These are phyloP conservation scores for Cheilosia vernalis DNA, from an alignment of 2,888 invertebrate species.

Conservation along the genomic window DNA sequence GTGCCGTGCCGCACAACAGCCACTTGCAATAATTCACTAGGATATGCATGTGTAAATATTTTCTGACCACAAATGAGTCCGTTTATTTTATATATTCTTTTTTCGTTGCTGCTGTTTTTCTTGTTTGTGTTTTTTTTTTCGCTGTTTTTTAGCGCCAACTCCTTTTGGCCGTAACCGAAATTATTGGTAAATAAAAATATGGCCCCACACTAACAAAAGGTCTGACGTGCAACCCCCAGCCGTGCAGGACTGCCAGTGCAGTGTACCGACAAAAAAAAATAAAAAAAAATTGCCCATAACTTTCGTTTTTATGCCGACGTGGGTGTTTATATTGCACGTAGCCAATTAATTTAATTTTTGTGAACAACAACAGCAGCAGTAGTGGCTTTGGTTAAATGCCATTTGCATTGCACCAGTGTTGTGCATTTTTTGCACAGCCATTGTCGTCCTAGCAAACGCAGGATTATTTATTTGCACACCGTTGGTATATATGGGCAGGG, in stretches of 20 bases:
- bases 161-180: slow-evolving; percentile 62
- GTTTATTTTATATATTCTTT: slow-evolving; percentile 35
- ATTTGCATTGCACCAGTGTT: slow-evolving; percentile 73
- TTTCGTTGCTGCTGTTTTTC: slow-evolving; percentile 4
- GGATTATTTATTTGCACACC: slow-evolving; percentile 64
- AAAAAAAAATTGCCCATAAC: slow-evolving; percentile 52
- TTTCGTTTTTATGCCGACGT: slow-evolving; percentile 75
- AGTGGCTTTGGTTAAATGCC: slow-evolving; percentile 74
- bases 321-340: slow-evolving; percentile 75
- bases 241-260: slow-evolving; percentile 3
- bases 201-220: slow-evolving; percentile 40
- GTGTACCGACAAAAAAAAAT: slow-evolving; percentile 3
- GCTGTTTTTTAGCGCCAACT: slow-evolving; percentile 43
- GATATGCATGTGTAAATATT: slow-evolving; percentile 75
- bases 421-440: slow-evolving; percentile 26
- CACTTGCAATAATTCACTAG: slow-evolving; percentile 72
- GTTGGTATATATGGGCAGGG: slow-evolving; percentile 1
- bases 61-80: slow-evolving; percentile 74
- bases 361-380: slow-evolving; percentile 63
- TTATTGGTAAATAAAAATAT: slow-evolving; percentile 75
- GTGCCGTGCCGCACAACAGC: slow-evolving; percentile 66
- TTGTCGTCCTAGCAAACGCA: slow-evolving; percentile 56
- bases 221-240: slow-evolving; percentile 29
- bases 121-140: slow-evolving; percentile 31
- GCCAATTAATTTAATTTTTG: slow-evolving; percentile 76